phyloP scores from a whole-genome alignment of 2,888 invertebrate genomes.

The Chrysodeixis includens region DNA sequence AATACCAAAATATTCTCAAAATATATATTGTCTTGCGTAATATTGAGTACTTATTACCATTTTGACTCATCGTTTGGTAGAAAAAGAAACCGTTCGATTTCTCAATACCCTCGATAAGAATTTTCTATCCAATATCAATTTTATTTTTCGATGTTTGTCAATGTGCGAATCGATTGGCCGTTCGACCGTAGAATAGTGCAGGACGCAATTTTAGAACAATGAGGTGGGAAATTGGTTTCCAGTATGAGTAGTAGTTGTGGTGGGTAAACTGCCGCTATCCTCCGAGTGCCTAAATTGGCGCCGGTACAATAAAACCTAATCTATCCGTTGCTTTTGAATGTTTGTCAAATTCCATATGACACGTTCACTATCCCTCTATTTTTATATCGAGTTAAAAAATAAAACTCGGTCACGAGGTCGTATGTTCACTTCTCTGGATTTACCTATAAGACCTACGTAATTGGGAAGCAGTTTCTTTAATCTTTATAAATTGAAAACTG shows the following conservation, averaged over 20 bases:
- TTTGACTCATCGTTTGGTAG: conserved; percentile 8
- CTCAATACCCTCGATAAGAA: conserved; percentile 38
- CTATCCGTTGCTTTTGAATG: conserved; percentile 48
- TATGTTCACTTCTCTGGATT: not conserved
- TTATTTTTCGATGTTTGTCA: conserved; percentile 72
- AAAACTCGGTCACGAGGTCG: not conserved
- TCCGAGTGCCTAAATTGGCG: conserved; percentile 37
- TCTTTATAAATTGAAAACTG: not conserved
- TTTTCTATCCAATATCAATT: conserved; percentile 57
- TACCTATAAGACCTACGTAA: not conserved
- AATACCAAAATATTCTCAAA: not conserved
- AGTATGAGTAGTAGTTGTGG: conserved; percentile 59
- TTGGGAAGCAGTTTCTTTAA: not conserved
- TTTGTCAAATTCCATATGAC: conserved; percentile 38
- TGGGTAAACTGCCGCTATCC: conserved; percentile 41
- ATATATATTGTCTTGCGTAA: not conserved
- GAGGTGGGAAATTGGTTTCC: conserved; percentile 81
- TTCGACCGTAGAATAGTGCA: conserved; percentile 63
- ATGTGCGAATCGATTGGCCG: conserved; percentile 68
- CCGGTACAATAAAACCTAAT: conserved; percentile 48
- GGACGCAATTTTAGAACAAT: conserved; percentile 83
- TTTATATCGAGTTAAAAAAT: not conserved
- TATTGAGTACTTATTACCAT: not conserved
- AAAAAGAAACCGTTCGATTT: conserved; percentile 25
- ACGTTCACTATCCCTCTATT: not conserved